These are phyloP conservation scores for Danio kyathit DNA, from an alignment of 2,797 vertebrate genomes.

Conservation along the genomic window DNA sequence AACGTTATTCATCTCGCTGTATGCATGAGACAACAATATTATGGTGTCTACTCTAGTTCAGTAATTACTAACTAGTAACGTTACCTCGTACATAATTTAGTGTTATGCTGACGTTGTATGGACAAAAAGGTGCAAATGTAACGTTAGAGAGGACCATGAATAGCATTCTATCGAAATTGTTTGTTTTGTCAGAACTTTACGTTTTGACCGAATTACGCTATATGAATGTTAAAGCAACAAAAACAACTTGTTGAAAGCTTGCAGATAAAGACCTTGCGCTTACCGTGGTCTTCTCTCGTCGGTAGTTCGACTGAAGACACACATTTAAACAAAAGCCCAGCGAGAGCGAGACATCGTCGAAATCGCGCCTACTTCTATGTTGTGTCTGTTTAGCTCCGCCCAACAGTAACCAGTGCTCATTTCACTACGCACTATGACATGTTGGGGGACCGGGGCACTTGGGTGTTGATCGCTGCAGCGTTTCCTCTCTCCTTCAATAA, in stretches of 20 bases:
- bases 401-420: constrained; percentile 49
- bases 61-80: not conserved
- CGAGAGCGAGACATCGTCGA: not conserved
- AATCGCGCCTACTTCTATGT: not conserved
- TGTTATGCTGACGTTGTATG: not conserved
- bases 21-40: not conserved
- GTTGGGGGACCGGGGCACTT: constrained; percentile 22
- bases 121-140: not conserved
- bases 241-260: not conserved
- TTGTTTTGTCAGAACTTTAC: not conserved
- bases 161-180: not conserved
- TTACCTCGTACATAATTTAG: not conserved
- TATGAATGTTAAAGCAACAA: not conserved
- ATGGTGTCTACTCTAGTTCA: not conserved
- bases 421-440: constrained; percentile 32
- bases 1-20: not conserved
- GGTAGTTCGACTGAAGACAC: not conserved
- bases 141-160: not conserved
- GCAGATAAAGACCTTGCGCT: not conserved
- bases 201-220: not conserved
- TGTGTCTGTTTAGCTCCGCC: not conserved
- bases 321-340: not conserved
- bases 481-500: constrained; percentile 56
- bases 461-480: constrained; percentile 33
- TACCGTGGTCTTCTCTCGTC: not conserved